Evolutionary conservation across 2,888 invertebrate species (phyloP), one percentile per base, ranked within the genome.

Genomic region (Lamellibrachia columna): DNA sequence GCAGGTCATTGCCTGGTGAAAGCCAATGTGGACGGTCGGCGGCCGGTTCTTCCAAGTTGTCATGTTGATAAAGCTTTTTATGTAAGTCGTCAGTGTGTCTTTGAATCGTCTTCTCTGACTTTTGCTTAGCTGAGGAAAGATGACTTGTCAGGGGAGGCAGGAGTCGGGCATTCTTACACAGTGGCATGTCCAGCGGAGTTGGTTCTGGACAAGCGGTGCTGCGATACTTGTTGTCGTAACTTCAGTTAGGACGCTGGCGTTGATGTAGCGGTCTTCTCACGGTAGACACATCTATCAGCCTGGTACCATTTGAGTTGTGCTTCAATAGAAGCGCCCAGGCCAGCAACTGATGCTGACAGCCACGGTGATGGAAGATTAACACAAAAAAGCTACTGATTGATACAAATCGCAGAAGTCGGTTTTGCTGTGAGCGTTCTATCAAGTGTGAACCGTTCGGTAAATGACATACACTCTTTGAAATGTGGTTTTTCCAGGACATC

Each of bases 401-500:
- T 75, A 75, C 75, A 75, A 75, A 75, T 75, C 75, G 75, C 75
- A 75, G 75, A 75, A 75, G 75, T 75, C 75, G 75, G 6, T 75
- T 75, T 75, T n/a, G 75, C 75, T 75, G 75, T 75, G 75, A 75
- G 75, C 22, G 75, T 75, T 75, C 75, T 75, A 22, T 22, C 75
- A 75, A 75, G 75, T 75, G 75, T 75, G 75, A 75, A 75, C 15
- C n/a, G 75, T 75, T 75, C 75, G 75, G 75, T 75, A 15, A 75
- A 6, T 75, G 75, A 75, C 75, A 75, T 6, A 75, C 22, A 75
- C 15, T 22, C 75, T 75, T 75, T 75, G 75, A 75, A 75, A 75
- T 75, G 75, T 75, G 75, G 75, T n/a, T 22, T 75, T 75, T 75
- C 75, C 75, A 75, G 22, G 75, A 75, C 75, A 22, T 15, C 15